Base-by-base conservation (phyloP, 2,113 vertebrate genomes). In the Oenanthe melanoleuca region DNA sequence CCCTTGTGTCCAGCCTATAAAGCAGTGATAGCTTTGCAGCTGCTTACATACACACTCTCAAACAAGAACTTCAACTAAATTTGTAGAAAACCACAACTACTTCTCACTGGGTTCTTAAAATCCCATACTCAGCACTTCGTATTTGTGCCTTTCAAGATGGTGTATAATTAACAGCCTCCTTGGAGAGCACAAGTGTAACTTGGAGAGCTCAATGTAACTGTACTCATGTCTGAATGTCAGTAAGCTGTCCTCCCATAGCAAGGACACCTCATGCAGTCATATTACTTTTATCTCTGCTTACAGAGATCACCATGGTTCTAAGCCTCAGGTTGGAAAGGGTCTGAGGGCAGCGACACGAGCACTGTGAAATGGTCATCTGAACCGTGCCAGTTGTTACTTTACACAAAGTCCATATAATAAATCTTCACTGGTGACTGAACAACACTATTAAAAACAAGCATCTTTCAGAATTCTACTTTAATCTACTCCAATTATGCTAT, bases 1-100 rank as follows among this genome's bases (percentile, higher is more conserved):
- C 52, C 24, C 47, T 50, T 4, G 42, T 59, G 47, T 18, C 55
- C 1, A 1, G 40, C 26, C 2, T 3, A 4, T 2, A 21, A 8
- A 77, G 70, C 33, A 61, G 9, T 2, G 12, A 73, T 1, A 45
- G 55, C 34, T 85, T 57, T 56, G 50, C 26, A 34, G 63, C 6
- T 49, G 38, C 38, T 55, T 61, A 56, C 29, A 24, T 5, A 37
- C 9, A 34, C 14, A 1, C 12, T 42, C 45, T 61, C 65, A 44
- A 45, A 56, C 0, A 34, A 52, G 29, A 88, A 73, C 33, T 89
- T 80, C 45, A 56, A 65, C 16, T 57, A 60, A 72, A 88, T 26
- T 42, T 66, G 70, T 18, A 65, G 66, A 63, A 77, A 88, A 61
- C 22, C 22, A 26, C 26, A 23, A 9, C 33, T 44, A 2, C 17